Evolutionary conservation across 2,113 vertebrate genomes (phyloP).

Genomic region (Cygnus buccinator): DNA sequence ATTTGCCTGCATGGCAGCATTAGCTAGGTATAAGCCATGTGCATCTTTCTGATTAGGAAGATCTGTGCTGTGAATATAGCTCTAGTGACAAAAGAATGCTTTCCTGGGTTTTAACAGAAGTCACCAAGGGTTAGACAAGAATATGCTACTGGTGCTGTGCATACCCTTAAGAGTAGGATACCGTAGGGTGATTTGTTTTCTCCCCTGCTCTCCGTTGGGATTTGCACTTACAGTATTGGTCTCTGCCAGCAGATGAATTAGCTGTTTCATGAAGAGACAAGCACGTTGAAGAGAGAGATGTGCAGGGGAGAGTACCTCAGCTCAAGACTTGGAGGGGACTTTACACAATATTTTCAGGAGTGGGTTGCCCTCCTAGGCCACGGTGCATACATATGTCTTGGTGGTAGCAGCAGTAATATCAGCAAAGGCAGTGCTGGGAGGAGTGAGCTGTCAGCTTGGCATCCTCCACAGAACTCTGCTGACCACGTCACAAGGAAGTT

Average conservation of each 20-base stretch:
- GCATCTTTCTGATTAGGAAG: background rate
- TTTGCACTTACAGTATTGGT: background rate
- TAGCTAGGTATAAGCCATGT: background rate
- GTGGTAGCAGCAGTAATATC: background rate
- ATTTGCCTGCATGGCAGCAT: background rate
- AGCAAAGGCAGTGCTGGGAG: background rate
- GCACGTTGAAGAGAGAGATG: background rate
- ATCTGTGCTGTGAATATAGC: background rate
- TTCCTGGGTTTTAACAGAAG: background rate
- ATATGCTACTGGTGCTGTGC: background rate
- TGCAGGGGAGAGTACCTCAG: background rate
- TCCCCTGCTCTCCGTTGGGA: background rate
- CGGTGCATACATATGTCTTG: background rate
- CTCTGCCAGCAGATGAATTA: background rate
- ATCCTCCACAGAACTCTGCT: background rate
- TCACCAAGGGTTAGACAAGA: background rate
- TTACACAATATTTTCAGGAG: background rate
- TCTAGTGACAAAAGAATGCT: background rate
- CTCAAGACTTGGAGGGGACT: background rate
- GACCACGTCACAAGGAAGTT: background rate
- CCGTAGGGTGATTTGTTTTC: background rate
- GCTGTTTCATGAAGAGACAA: background rate
- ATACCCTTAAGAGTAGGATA: background rate
- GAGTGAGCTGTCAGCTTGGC: background rate
- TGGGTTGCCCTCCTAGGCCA: background rate